Evolutionary conservation across 35 echinoderm and acorn worm genomes (phyloP), one percentile per base, ranked within the genome.

Genomic region (Lytechinus variegatus): DNA sequence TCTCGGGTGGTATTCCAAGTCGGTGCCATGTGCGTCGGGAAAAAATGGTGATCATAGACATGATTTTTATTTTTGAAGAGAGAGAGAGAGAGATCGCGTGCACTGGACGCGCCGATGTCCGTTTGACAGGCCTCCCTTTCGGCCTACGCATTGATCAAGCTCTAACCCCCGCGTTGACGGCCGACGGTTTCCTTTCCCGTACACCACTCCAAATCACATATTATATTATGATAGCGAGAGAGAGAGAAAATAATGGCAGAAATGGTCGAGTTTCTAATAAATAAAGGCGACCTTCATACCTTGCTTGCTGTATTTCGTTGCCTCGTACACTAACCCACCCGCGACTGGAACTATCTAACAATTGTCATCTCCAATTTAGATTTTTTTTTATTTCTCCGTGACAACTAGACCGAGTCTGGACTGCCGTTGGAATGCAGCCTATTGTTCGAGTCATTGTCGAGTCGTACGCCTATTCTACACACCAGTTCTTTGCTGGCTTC

Each of bases 381-480:
- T 52, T 90, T 90, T 90, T 89, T 89, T 90, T 90, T 89, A 44
- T 29, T 90, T 90, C 52, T 90, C 52, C 88, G 88, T 90, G 88
- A 54, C 88, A 90, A 90, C 29, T 90, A 90, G 88, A 90, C 88
- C 88, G 88, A 90, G 52, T 90, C 88, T 52, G 88, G 28, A 44
- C 14, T 44, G 88, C 88, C n/a, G 27, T 4, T 90, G 52, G 88
- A 90, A 90, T 54, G 88, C 88, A 14, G 52, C 7, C 88, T 90
- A 90, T 90, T 90, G 88, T 90, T 90, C 88, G n/a, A 16, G 66
- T 79, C 66, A 79, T 24, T 79, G 66, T 79, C n/a, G 66, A 24
- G 66, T 79, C 66, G 66, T 79, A 79, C 66, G 66, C 66, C 66
- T 79, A 79, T 79, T 79, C 66, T 79, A 79, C 21, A 19, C 19